phyloP scores from a whole-genome alignment of 1,140 invertebrate genomes.

The Coelopa frigida region DNA sequence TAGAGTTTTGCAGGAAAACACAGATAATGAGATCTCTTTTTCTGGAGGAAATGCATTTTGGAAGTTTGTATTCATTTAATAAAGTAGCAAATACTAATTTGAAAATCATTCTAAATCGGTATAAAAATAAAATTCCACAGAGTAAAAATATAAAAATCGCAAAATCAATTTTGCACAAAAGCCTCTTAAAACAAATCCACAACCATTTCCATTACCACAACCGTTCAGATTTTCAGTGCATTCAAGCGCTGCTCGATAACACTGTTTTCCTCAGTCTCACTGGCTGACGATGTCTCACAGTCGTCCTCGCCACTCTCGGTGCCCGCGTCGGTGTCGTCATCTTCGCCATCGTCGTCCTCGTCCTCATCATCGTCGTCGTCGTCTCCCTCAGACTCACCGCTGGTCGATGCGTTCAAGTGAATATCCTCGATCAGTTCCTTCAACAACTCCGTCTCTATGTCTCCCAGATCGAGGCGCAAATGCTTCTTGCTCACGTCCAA shows the following conservation, averaged over 20 bases:
- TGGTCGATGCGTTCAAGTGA: conserved; percentile 20
- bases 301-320: conserved; percentile 18
- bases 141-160: conserved; percentile 2
- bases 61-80: too few relatives aligned
- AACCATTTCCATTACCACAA: too few relatives aligned
- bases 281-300: conserved; percentile 14
- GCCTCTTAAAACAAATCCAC: neutral
- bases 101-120: too few relatives aligned
- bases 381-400: conserved; percentile 16
- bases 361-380: conserved; percentile 33
- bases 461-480: conserved; percentile 26
- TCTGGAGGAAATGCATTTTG: too few relatives aligned
- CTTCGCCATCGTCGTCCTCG: conserved; percentile 27
- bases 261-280: conserved; percentile 37
- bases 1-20: too few relatives aligned
- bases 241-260: conserved; percentile 35
- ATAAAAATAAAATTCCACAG: too few relatives aligned
- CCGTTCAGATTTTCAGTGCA: conserved; percentile 10
- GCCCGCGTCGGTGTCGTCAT: conserved; percentile 25
- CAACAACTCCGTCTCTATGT: conserved; percentile 37
- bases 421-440: conserved; percentile 38
- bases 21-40: too few relatives aligned
- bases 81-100: too few relatives aligned
- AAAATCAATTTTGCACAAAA: conserved; percentile 3
- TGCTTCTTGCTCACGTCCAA: conserved; percentile 33